Percentiles rank a stretch among this genome's conserved stretches.
phyloP scores from a whole-genome alignment of 2,888 invertebrate species.

The Ectropis crepuscularia region DNA sequence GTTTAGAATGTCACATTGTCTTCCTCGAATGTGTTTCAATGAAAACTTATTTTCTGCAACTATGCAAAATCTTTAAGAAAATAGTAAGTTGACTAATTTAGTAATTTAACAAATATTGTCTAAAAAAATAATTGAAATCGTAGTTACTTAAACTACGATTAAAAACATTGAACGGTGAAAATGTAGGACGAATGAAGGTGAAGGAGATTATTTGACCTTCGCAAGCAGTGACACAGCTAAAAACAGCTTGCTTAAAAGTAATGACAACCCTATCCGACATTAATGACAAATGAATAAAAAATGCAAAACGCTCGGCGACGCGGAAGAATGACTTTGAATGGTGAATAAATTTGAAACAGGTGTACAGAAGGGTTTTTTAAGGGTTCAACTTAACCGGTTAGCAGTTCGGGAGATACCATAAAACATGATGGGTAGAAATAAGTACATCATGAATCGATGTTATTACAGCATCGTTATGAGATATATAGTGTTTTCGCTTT shows the following conservation, averaged over 20 bases:
- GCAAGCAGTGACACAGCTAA: too few relatives aligned
- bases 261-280: slow-evolving; percentile 46
- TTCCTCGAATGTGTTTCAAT: too few relatives aligned
- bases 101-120: too few relatives aligned
- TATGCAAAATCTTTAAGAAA: neutral
- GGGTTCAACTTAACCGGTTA: slow-evolving; percentile 61
- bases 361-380: slow-evolving; percentile 52
- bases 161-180: neutral
- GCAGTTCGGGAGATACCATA: slow-evolving; percentile 38
- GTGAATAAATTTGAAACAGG: slow-evolving; percentile 73
- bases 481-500: slow-evolving; percentile 43
- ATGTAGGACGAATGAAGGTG: too few relatives aligned
- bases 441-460: slow-evolving; percentile 47
- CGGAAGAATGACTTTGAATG: slow-evolving; percentile 76
- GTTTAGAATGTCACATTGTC: too few relatives aligned
- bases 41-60: neutral
- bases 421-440: slow-evolving; percentile 42
- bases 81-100: too few relatives aligned
- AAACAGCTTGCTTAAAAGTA: neutral
- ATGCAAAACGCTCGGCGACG: slow-evolving; percentile 65
- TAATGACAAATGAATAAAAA: slow-evolving; percentile 70
- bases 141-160: too few relatives aligned
- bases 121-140: too few relatives aligned
- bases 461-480: slow-evolving; percentile 45
- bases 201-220: too few relatives aligned